Evolutionary conservation across 1,140 invertebrate genomes (phyloP).

Genomic region (Diuraphis noxia): DNA sequence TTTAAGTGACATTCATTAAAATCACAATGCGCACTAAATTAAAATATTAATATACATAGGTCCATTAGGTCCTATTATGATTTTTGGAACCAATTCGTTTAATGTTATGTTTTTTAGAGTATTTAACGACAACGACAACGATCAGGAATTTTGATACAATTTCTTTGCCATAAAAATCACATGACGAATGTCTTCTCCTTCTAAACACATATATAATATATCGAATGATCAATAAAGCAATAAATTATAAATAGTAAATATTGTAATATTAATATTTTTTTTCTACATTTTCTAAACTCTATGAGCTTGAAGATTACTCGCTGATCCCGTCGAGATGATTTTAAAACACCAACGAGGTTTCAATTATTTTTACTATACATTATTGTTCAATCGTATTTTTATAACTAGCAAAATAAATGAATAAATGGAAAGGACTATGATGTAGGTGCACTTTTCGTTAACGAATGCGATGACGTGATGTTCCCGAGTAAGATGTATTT

Average conservation of each 20-base stretch:
- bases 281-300: background rate
- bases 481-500: no score
- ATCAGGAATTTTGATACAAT: background rate
- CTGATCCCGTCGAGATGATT: background rate
- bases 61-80: background rate
- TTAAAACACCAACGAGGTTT: no score
- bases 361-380: no score
- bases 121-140: background rate
- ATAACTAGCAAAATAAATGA: no score
- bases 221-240: background rate
- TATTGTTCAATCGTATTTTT: no score
- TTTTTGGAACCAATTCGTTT: background rate
- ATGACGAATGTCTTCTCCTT: background rate
- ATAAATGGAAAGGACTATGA: no score
- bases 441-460: no score
- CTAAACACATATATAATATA: background rate
- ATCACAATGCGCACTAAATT: background rate
- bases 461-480: no score
- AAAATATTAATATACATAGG: no score
- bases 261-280: background rate
- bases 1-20: background rate
- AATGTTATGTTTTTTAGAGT: background rate
- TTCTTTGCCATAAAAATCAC: background rate
- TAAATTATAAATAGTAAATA: no score
- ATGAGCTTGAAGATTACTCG: background rate